Evolutionary conservation across 2,113 vertebrate species (phyloP), one percentile per base, ranked within the genome.

Genomic region (Apteryx owenii): DNA sequence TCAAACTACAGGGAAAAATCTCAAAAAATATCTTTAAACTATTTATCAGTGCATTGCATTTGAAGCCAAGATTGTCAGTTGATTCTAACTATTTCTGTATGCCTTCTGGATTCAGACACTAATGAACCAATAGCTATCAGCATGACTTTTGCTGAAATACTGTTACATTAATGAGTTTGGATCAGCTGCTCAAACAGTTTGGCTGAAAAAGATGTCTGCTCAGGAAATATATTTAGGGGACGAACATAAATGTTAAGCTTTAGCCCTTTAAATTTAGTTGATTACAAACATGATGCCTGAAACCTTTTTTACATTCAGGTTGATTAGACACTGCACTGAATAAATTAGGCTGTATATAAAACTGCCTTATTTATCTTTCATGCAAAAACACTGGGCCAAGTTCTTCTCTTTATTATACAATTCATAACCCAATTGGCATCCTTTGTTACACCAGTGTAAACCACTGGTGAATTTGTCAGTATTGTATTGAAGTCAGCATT

Each of bases 111-210:
- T 83, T 85, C 81, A 86, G 64, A 51, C 80, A 68, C 92, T 93
- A 95, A 96, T 88, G 85, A 97, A 96, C 83, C 94, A 93, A 84
- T 90, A 94, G 83, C 79, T 95, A 95, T 89, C 83, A 93, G 78
- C 61, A 83, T 58, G 76, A 86, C 83, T 96, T 96, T 78, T 95
- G 76, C 85, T 95, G 85, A 97, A 93, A 91, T 90, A 95, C 69
- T 94, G 81, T 75, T 94, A 93, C 73, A 70, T 93, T 95, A 95
- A 96, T 96, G 84, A 96, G 66, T 71, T 88, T 93, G 48, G 72
- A 96, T 97, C 88, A 96, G 92, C 84, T 96, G 90, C 60, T 95
- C 80, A 82, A 91, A 89, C 64, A 70, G 36, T 84, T 77, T 83
- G 89, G 64, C 72, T 88, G 81, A 77, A 92, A 94, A 90, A 96